Evolutionary conservation across 2,113 vertebrate genomes (phyloP).

Genomic region (Pipra filicauda): DNA sequence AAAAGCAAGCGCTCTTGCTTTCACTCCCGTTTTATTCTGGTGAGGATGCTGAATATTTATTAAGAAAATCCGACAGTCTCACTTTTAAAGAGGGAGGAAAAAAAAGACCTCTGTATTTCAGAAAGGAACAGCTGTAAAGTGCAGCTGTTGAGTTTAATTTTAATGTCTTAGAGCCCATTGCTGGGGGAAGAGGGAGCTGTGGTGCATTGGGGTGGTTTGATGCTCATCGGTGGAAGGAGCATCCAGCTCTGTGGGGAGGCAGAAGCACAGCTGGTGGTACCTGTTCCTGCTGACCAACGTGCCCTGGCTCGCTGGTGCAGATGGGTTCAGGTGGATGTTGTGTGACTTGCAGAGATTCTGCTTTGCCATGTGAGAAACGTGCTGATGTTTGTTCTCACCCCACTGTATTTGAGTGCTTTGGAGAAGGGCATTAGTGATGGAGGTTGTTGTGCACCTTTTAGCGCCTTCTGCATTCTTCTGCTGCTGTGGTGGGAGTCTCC

Average conservation of each 20-base stretch:
- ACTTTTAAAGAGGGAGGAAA: background rate
- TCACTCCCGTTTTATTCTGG: conserved; percentile 48
- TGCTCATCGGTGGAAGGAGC: background rate
- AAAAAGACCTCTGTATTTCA: background rate
- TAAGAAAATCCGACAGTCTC: conserved; percentile 45
- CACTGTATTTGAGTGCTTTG: accelerated
- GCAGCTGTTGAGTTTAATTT: background rate
- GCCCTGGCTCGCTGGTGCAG: background rate
- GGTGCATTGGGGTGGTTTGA: accelerated
- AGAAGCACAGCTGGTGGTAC: background rate
- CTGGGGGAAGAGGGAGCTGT: background rate
- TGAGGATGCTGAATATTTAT: conserved; percentile 52
- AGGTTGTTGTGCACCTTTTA: background rate
- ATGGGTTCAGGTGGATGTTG: background rate
- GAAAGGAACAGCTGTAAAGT: conserved; percentile 26
- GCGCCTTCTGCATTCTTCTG: background rate
- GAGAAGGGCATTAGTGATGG: background rate
- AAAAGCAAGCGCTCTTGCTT: conserved; percentile 47
- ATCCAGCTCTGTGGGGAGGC: background rate
- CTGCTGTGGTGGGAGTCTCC: conserved; percentile 2
- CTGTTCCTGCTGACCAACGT: background rate
- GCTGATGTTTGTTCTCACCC: background rate
- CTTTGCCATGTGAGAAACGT: accelerated
- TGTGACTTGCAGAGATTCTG: conserved; percentile 7
- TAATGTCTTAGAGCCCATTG: background rate